Evolutionary conservation across 2,888 invertebrate species (phyloP), one percentile per base, ranked within the genome.

Genomic region (Agrotis ipsilon): DNA sequence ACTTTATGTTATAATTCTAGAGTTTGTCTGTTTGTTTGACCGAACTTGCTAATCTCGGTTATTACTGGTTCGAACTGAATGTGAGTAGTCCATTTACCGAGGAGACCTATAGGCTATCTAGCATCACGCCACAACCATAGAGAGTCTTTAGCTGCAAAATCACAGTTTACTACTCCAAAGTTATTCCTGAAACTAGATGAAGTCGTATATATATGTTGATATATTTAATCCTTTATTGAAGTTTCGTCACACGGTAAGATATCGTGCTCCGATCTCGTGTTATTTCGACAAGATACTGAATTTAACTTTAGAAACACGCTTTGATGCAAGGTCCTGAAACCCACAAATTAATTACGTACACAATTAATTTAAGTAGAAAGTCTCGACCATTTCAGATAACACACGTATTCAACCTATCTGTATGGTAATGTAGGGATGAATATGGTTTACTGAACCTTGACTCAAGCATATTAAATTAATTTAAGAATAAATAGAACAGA

Each of bases 201-300:
- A 24, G 1, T 18, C 2, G 6, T 27, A 18, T 13, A 11, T 18
- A 66, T 27, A 68, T 45, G 11, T 14, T 51, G 11, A 27, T 39
- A 32, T 18, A 27, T 19, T 64, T 45, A 68, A 52, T 52, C 45
- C 32, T 21, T 16, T 32, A 45, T 32, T 68, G n/a, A 45, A 45
- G 52, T 45, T 68, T 21, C 18, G 14, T 67, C 11, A 19, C 18
- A 19, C 1, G 16, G 16, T 39, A 59, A 21, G 19, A 11, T 52
- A 3, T 14, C 4, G 11, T 32, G n/a, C n/a, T n/a, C n/a, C n/a
- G n/a, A 11, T 52, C 5, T 14, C 4, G 11, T 32, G n/a, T 45
- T 16, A 68, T 68, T 68, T 54, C 2, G 32, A 45, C 46, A 24
- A 18, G 27, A 11, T 54, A 46, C 16, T 39, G 2, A 46, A 39